Conservation (phyloP, 2,797 vertebrate species). For the Poecilia picta region DNA sequence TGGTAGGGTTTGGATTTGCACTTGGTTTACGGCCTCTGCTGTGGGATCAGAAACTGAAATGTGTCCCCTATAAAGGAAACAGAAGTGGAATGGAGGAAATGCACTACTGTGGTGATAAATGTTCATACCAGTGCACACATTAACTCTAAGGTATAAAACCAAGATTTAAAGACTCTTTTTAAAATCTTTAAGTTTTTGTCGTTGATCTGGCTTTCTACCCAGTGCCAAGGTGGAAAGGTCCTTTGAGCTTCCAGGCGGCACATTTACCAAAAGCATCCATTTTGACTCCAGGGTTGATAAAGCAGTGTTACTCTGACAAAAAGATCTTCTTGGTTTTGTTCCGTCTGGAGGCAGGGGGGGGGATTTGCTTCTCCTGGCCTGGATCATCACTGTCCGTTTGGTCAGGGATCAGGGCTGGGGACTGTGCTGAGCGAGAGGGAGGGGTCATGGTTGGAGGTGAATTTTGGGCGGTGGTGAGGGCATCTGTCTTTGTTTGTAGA, state of each 20-base stretch:
- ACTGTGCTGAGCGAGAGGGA: constrained; percentile 67
- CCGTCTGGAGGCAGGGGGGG: constrained; percentile 77
- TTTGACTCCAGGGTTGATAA: constrained; percentile 59
- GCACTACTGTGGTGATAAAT: constrained; percentile 60
- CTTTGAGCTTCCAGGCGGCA: constrained; percentile 58
- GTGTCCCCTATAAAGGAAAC: constrained; percentile 63
- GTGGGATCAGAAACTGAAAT: constrained; percentile 69
- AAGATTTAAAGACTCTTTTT: constrained; percentile 59
- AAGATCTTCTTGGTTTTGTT: constrained; percentile 82
- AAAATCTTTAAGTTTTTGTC: constrained; percentile 56
- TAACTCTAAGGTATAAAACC: constrained; percentile 67
- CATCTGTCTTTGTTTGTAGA: constrained; percentile 71
- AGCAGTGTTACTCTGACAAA: constrained; percentile 70
- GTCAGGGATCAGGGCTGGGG: constrained; percentile 64
- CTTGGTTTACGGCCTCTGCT: constrained; percentile 62
- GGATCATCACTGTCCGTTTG: constrained; percentile 71
- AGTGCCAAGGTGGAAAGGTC: constrained; percentile 58
- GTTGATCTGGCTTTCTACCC: constrained; percentile 60
- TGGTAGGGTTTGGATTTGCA: constrained; percentile 59
- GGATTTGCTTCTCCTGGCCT: constrained; percentile 77
- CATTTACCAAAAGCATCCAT: constrained; percentile 64
- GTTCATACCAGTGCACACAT: constrained; percentile 66
- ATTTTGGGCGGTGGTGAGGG: constrained; percentile 72
- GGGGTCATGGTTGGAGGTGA: constrained; percentile 54
- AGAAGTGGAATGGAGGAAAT: constrained; percentile 75